Evolutionary conservation across 1,140 invertebrate genomes (phyloP).

Genomic region (Temnothorax curvispinosus): DNA sequence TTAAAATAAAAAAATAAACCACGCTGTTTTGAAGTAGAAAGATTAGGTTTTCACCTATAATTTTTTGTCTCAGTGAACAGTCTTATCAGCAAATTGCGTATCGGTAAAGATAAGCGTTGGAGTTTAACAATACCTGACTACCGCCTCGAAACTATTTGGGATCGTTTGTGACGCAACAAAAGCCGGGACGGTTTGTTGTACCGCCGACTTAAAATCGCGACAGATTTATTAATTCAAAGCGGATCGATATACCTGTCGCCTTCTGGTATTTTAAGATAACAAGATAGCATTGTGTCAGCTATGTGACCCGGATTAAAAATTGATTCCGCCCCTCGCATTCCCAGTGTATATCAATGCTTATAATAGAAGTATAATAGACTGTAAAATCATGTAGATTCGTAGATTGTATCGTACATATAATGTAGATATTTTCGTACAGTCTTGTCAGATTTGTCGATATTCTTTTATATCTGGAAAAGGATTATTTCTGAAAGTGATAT

Average conservation of each 20-base stretch:
- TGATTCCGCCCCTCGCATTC: conserved; percentile 58
- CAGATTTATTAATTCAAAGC: conserved; percentile 47
- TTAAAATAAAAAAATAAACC: neutral
- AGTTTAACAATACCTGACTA: neutral
- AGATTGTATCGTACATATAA: conserved; percentile 1
- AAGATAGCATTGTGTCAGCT: conserved; percentile 67
- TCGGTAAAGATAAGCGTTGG: neutral
- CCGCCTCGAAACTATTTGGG: neutral
- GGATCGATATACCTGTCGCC: conserved; percentile 61
- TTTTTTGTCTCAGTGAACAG: neutral
- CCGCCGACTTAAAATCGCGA: neutral
- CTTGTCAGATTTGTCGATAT: neutral
- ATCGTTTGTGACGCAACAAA: neutral
- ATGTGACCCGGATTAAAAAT: conserved; percentile 73
- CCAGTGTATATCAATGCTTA: conserved; percentile 7
- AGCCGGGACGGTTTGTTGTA: neutral
- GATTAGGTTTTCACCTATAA: neutral
- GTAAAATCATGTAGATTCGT: neutral
- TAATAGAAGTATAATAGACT: conserved; percentile 1
- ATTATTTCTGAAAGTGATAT: conserved; percentile 3
- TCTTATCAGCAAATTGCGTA: neutral
- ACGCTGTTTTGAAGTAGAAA: neutral
- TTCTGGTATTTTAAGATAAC: conserved; percentile 54
- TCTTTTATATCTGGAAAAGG: neutral
- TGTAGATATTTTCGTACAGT: neutral